Conservation (phyloP, 2,113 vertebrate genomes). For the Rhombomys opimus region DNA sequence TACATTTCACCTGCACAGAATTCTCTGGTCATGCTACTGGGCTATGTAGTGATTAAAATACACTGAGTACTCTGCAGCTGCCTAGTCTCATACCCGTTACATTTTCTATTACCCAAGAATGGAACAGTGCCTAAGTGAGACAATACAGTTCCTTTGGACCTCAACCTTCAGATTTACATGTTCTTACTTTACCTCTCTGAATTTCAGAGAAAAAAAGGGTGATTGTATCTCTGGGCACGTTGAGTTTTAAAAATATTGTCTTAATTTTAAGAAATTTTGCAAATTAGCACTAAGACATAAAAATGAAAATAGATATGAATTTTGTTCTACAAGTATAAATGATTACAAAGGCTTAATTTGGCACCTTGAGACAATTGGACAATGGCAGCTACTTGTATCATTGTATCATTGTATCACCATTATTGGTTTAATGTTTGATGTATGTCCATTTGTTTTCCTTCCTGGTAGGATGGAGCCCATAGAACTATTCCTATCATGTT, state of each 20-base stretch:
- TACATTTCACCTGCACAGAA: neutral
- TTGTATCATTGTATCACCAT: too few species aligned
- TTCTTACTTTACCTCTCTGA: constrained; percentile 1
- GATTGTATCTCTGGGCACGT: neutral
- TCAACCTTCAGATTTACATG: accelerated
- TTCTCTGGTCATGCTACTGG: neutral
- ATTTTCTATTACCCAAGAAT: neutral
- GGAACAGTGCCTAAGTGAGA: neutral
- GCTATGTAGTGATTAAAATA: neutral
- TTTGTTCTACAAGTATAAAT: constrained; percentile 41
- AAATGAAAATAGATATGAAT: neutral
- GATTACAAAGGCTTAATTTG: neutral
- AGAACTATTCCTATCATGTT: constrained; percentile 96
- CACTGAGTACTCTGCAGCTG: neutral
- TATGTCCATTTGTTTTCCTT: neutral
- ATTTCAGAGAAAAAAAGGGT: neutral
- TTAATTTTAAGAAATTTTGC: neutral
- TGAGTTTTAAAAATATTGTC: neutral
- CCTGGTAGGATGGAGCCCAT: constrained; percentile 90
- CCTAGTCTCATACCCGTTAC: neutral
- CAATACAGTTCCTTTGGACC: neutral
- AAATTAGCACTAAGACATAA: neutral
- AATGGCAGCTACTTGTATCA: neutral
- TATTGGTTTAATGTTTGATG: neutral
- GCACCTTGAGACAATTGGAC: neutral